These are phyloP conservation scores for Notamacropus eugenii DNA, from an alignment of 2,797 vertebrate genomes.

Conservation along the genomic window DNA sequence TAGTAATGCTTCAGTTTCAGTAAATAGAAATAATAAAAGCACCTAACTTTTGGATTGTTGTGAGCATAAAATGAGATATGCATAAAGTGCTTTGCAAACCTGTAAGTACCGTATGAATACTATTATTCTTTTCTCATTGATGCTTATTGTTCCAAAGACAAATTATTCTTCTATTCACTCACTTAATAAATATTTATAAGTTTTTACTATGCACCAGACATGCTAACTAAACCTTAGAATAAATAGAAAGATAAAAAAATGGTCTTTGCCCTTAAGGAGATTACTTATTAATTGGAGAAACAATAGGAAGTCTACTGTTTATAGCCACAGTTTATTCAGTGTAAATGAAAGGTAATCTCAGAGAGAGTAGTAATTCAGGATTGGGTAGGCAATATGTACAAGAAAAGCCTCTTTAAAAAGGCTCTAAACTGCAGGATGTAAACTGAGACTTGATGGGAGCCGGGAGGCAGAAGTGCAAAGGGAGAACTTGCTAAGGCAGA, in stretches of 20 bases:
- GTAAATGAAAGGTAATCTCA: not conserved
- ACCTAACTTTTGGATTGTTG: not conserved
- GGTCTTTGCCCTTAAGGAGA: not conserved
- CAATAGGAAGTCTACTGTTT: not conserved
- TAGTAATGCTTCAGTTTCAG: not conserved
- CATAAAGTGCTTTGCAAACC: not conserved
- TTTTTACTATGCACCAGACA: not conserved
- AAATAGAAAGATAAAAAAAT: not conserved
- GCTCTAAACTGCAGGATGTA: not conserved
- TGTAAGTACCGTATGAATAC: not conserved
- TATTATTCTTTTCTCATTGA: not conserved
- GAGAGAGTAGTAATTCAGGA: not conserved
- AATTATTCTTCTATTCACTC: not conserved
- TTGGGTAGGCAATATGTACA: not conserved
- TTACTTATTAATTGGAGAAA: not conserved
- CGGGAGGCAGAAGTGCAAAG: not conserved
- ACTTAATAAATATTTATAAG: not conserved
- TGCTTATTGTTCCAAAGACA: not conserved
- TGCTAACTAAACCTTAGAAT: not conserved
- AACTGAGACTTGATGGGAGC: not conserved
- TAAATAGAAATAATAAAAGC: not conserved
- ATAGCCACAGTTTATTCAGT: not conserved
- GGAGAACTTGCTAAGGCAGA: not conserved
- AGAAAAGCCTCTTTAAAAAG: not conserved
- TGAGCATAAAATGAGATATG: not conserved